phyloP scores from a whole-genome alignment of 2,113 vertebrate genomes.

The Brevimyrus niger region DNA sequence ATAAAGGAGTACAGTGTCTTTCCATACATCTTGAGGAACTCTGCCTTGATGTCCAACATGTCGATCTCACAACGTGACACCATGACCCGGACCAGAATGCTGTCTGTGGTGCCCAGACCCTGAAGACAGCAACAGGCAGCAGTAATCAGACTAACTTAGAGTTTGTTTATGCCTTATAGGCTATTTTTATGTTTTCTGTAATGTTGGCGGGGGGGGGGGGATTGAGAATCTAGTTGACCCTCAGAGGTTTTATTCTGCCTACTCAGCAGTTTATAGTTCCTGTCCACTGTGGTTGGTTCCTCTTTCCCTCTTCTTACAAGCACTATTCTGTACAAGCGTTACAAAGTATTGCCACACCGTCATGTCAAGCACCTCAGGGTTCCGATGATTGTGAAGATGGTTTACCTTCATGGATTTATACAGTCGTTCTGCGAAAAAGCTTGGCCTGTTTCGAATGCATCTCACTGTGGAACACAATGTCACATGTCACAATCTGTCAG shows the following conservation, averaged over 20 bases:
- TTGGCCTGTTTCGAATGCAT: conserved; percentile 68
- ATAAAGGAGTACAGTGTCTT: conserved; percentile 93
- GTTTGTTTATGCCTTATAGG: neutral
- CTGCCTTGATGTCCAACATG: conserved; percentile 81
- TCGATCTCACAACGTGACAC: conserved; percentile 85
- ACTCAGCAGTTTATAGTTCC: neutral
- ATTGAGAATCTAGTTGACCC: neutral
- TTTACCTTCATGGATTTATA: conserved; percentile 98
- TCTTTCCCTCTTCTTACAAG: neutral
- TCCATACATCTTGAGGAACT: conserved; percentile 80
- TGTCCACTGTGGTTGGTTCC: neutral
- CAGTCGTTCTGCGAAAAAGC: conserved; percentile 85
- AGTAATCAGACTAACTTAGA: neutral
- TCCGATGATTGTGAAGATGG: neutral
- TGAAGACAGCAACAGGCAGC: conserved; percentile 33
- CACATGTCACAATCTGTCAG: conserved; percentile 19
- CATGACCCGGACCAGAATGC: conserved; percentile 83
- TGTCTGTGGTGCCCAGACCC: conserved; percentile 89
- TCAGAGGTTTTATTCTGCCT: neutral
- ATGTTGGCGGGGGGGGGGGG: neutral
- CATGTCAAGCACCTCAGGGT: neutral
- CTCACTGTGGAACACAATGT: conserved; percentile 66
- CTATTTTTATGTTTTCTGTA: neutral
- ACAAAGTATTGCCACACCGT: neutral
- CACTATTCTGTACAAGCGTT: neutral